phyloP scores from a whole-genome alignment of 2,113 vertebrate genomes.

The Osmerus eperlanus region DNA sequence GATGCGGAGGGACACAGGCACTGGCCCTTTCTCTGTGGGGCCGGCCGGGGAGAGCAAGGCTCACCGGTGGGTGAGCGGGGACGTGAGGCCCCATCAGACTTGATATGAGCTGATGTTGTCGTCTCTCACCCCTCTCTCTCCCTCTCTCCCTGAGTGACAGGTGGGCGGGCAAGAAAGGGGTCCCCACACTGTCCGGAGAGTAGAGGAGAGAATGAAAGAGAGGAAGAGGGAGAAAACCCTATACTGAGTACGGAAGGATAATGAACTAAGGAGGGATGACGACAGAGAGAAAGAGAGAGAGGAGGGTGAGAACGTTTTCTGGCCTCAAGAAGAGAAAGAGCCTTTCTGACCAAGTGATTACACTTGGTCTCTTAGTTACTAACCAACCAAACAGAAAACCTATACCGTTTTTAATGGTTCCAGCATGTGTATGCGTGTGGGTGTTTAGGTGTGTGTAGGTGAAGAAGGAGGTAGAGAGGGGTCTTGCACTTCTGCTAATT shows the following conservation, averaged over 20 bases:
- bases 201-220: neutral
- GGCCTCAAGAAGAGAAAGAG: no score
- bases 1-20: constrained; percentile 31
- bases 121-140: constrained; percentile 1
- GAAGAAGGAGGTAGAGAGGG: constrained; percentile 1
- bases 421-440: no score
- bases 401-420: no score
- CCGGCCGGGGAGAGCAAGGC: constrained; percentile 27
- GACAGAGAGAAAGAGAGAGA: neutral
- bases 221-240: neutral
- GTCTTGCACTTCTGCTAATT: constrained; percentile 19
- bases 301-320: neutral
- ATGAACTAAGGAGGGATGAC: no score
- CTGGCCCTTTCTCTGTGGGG: constrained; percentile 6
- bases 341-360: no score
- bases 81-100: constrained; percentile 21
- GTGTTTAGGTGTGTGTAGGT: neutral
- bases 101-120: constrained; percentile 30
- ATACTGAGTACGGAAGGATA: no score
- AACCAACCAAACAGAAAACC: no score
- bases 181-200: neutral
- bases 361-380: no score
- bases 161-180: constrained; percentile 1
- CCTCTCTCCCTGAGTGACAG: constrained; percentile 3
- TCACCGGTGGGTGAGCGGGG: neutral